These are phyloP conservation scores for Orgyia antiqua DNA, from an alignment of 2,888 invertebrate species.

Conservation along the genomic window DNA sequence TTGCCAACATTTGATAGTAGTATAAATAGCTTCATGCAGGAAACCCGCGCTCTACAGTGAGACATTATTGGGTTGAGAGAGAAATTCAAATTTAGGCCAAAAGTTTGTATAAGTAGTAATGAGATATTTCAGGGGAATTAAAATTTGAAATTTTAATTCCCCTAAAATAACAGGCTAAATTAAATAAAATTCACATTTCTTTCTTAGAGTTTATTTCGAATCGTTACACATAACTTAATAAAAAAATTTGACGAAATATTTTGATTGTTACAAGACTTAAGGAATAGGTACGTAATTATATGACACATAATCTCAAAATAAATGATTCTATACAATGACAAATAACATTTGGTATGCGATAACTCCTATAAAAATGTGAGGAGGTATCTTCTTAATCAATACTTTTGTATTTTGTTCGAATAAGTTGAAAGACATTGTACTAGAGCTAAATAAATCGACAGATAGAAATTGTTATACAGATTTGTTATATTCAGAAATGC, in stretches of 20 bases:
- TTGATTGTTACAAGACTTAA: conserved; percentile 18
- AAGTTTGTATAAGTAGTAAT: too few species aligned
- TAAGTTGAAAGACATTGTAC: conserved; percentile 9
- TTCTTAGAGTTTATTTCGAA: conserved; percentile 62
- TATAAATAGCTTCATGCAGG: too few species aligned
- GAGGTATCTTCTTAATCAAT: conserved; percentile 17
- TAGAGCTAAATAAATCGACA: too few species aligned
- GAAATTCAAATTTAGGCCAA: too few species aligned
- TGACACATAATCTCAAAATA: conserved; percentile 67
- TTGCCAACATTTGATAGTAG: too few species aligned
- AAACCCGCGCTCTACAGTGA: too few species aligned
- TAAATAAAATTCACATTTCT: conserved; percentile 11
- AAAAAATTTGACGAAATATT: conserved; percentile 31
- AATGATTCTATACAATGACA: conserved; percentile 49
- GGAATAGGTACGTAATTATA: conserved; percentile 32
- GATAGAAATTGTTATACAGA: too few species aligned
- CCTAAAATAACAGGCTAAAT: background rate
- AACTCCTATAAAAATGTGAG: conserved; percentile 17
- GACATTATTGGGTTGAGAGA: too few species aligned
- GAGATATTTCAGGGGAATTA: too few species aligned
- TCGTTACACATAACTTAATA: conserved; percentile 61
- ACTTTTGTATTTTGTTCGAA: conserved; percentile 17
- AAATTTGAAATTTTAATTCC: too few species aligned
- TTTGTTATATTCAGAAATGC: too few species aligned
- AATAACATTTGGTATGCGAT: conserved; percentile 37